Evolutionary conservation across 2,797 vertebrate species (phyloP), one percentile per base, ranked within the genome.

Genomic region (Anguilla megastoma): DNA sequence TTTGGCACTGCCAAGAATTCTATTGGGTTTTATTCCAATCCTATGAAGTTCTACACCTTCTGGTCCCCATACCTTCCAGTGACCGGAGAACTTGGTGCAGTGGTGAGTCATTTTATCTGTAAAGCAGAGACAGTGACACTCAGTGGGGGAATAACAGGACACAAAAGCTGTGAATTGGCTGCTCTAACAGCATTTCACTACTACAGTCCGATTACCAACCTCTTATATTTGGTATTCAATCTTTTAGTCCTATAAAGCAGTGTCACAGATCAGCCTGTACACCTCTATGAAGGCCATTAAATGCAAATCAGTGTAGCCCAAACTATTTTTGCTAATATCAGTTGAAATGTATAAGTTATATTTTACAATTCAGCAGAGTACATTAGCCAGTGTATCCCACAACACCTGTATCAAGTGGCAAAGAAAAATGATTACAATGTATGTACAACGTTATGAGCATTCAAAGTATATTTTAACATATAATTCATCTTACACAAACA

Each of bases 81-180:
- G 98, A 88, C 97, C 97, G 0, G 98, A 97, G 90, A 97, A 96
- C 93, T 97, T 98, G 95, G 97, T 97, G 93, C 97, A 97, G 41
- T 96, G 97, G 88, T 98, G 97, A 93, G 95, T 96, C 98, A 99
- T 98, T 89, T 90, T 94, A 93, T 92, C 93, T 95, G 91, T 84
- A 89, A 90, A 80, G 69, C 88, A 90, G 58, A 88, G 90, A 30
- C 41, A 33, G 24, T 14, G 79, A 16, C 76, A 84, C 7, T 52
- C 4, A 87, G 82, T 24, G 52, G 33, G 9, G 33, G 24, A 54
- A 10, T 24, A 3, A 63, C 76, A 58, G 74, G 82, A 21, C 24
- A 63, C 60, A 63, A n/a, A 63, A 63, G 18, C 24, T 63, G 87
- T 66, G 52, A 52, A 18, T 84, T 27, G 71, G 48, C 21, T 84